Percentiles rank a stretch among this genome's conserved stretches.
Conservation (phyloP, 2,113 vertebrate species). For the Verasper variegatus region DNA sequence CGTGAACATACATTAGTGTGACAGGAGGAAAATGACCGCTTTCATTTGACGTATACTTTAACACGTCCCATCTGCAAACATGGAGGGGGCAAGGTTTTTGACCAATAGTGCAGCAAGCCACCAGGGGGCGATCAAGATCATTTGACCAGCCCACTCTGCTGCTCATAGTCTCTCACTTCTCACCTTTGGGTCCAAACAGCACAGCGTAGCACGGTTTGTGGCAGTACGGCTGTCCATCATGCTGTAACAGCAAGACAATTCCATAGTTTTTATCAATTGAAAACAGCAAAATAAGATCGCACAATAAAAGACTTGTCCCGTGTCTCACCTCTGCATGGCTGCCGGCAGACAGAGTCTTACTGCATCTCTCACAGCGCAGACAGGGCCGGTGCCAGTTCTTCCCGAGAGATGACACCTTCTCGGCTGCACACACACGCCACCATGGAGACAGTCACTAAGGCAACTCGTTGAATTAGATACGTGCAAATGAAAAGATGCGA, state of each 20-base stretch:
- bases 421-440: constrained; percentile 78
- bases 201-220: constrained; percentile 96
- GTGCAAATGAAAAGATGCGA: neutral
- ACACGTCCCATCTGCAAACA: neutral
- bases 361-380: constrained; percentile 92
- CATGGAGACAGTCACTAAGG: constrained; percentile 33
- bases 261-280: too few relatives aligned
- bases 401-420: constrained; percentile 95
- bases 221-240: constrained; percentile 93
- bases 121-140: neutral
- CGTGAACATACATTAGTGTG: too few relatives aligned
- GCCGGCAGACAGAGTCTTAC: constrained; percentile 90
- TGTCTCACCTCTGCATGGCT: constrained; percentile 90
- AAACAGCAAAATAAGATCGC: neutral
- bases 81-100: neutral
- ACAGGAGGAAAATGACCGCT: too few relatives aligned
- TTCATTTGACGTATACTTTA: neutral
- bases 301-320: neutral
- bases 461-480: constrained; percentile 13
- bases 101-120: neutral
- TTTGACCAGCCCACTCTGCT: neutral
- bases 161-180: neutral
- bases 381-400: constrained; percentile 97
- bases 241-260: constrained; percentile 76
- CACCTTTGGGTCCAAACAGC: constrained; percentile 95